Conservation (phyloP, 2,888 invertebrate species). For the Drosophila atroscutellata region DNA sequence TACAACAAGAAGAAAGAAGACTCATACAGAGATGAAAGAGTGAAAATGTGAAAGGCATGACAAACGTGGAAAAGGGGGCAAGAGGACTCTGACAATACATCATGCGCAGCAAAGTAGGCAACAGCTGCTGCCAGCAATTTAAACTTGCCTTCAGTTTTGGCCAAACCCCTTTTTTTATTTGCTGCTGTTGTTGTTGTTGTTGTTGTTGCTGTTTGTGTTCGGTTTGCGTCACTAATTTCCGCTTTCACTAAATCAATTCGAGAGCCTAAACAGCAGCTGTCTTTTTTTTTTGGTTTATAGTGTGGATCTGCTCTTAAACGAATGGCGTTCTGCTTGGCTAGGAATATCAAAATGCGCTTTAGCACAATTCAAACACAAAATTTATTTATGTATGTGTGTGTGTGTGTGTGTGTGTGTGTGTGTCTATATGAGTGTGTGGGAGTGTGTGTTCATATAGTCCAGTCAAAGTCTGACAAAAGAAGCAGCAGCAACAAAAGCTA, state of each 20-base stretch:
- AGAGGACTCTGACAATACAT: conserved; percentile 67
- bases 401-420: conserved; percentile 6
- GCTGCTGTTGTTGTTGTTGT: conserved; percentile 5
- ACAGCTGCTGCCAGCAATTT: conserved; percentile 74
- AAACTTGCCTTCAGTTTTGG: conserved; percentile 42
- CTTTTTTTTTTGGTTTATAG: conserved; percentile 6
- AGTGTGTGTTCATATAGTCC: conserved; percentile 38
- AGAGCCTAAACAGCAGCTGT: conserved; percentile 58
- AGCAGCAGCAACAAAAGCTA: neutral
- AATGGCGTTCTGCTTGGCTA: conserved; percentile 60
- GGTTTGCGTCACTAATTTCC: conserved; percentile 76
- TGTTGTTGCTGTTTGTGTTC: conserved; percentile 25
- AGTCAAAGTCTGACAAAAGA: conserved; percentile 36
- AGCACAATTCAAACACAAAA: conserved; percentile 48
- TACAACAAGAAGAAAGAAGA: neutral
- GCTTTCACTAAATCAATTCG: conserved; percentile 77
- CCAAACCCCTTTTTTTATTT: neutral
- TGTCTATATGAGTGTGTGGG: conserved; percentile 3
- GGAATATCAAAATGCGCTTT: conserved; percentile 67
- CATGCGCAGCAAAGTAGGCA: conserved; percentile 71
- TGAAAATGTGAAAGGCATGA: neutral
- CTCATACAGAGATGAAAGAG: conserved; percentile 29
- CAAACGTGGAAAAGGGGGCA: neutral
- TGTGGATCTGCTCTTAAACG: conserved; percentile 40
- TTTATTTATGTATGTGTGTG: conserved; percentile 13